Base-by-base conservation (phyloP, 2,113 vertebrate species). In the Anoura caudifer region DNA sequence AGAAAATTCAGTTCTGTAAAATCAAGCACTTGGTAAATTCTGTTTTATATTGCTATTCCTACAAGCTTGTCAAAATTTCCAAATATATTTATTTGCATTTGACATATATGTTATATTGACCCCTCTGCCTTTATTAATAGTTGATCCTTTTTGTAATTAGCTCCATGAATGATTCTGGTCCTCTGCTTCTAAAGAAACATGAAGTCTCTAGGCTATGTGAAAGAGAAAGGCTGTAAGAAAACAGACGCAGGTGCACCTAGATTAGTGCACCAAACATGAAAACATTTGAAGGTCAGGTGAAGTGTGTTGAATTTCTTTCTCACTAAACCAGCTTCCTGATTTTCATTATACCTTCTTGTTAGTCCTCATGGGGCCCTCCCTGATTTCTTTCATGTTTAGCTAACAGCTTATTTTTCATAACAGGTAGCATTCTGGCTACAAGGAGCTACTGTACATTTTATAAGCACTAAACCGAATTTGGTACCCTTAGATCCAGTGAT, bases 321-420 rank as follows among this genome's bases (percentile, higher is more conserved):
- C 65, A 88, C 91, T 93, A 96, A 59, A 80, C 22, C 16, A 82
- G 47, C 24, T 61, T 95, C 47, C 36, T 96, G 77, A 91, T 96
- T 87, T 94, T 92, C 76, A 69, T 90, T 94, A 65, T 69, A 82
- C 9, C 19, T 85, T 87, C 45, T 61, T 36, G 13, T 84, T 90
- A 82, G 94, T 86, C 41, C 77, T 96, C 84, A 36, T 7, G 26
- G 41, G 50, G 6, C 10, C 20, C 33, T 92, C 72, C 59, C 26
- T 87, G 61, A 33, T 94, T 91, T 95, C n/a, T 94, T 97, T 95
- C 24, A 59, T 52, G n/a, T 63, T 24, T 81, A 92, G 65, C n/a
- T 72, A 88, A 80, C 20, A 88, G 67, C 61, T 82, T 83, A 90
- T 93, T 97, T 97, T 96, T 95, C 38, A 75, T 75, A 94, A 79